Conservation (phyloP, 2,113 vertebrate genomes). For the Ariopsis seemanni region DNA sequence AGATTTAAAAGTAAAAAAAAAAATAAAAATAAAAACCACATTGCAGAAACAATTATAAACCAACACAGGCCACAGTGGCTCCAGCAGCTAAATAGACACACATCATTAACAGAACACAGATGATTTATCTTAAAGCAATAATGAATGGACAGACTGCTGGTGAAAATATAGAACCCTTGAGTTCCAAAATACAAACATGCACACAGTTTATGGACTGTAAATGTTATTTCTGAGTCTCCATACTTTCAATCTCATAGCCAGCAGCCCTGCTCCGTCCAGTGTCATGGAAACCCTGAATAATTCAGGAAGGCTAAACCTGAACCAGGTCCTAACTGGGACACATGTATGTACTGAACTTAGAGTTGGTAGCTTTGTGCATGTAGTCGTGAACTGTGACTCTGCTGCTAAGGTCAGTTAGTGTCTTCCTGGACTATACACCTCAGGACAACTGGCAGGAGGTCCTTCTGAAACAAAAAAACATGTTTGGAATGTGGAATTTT, state of each 20-base stretch:
- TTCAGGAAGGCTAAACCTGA: slow-evolving; percentile 18
- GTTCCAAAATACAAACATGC: not conserved
- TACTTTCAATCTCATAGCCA: slow-evolving; percentile 13
- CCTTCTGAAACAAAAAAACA: not conserved
- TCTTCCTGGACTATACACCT: not conserved
- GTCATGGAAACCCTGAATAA: slow-evolving; percentile 33
- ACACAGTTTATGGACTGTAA: not conserved
- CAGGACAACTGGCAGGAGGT: not conserved
- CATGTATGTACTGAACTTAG: not conserved
- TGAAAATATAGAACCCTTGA: not conserved
- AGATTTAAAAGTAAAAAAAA: not conserved
- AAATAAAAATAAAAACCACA: not conserved
- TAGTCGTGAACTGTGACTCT: slow-evolving; percentile 6
- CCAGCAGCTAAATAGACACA: slow-evolving; percentile 2
- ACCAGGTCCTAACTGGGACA: slow-evolving; percentile 9
- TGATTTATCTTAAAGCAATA: not conserved
- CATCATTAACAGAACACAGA: slow-evolving; percentile 18
- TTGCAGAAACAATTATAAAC: not conserved
- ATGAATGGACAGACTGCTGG: not conserved
- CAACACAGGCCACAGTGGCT: not conserved
- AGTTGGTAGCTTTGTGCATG: slow-evolving; percentile 3
- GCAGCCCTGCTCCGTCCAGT: not conserved
- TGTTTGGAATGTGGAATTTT: not conserved
- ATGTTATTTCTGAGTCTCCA: not conserved
- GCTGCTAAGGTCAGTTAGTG: not conserved